Base-by-base conservation (phyloP, 2,797 vertebrate species). In the Alcedo quadribrachys region DNA sequence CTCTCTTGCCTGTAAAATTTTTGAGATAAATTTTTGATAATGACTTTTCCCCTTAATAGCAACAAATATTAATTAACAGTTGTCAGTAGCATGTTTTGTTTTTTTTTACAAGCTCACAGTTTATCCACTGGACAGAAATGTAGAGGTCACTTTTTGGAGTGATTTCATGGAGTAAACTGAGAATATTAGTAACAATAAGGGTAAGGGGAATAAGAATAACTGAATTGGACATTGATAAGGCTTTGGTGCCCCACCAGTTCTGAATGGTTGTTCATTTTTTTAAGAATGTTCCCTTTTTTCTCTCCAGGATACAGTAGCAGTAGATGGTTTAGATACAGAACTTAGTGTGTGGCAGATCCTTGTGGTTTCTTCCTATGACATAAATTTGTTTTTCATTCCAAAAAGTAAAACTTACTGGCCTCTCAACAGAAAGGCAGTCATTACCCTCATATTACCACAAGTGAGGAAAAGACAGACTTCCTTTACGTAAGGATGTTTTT, bases 271-370 rank as follows among this genome's bases (percentile, higher is more conserved):
- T 77, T 82, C 46, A 54, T 15, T 85, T 58, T 82, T 82, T 85
- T 58, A 89, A 57, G 21, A 89, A 85, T 1, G 1, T 80, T 90
- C 28, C 43, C 40, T 92, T 90, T 93, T 89, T 58, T 68, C 15
- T 78, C 32, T 87, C 40, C 60, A 78, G 58, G 58, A 66, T 87
- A 75, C 1, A 5, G 55, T 82, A 15, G 53, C 58, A 70, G 40
- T 66, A 80, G 32, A 77, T 90, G 68, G 66, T 87, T 89, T 33
- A 28, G 62, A 63, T 87, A 81, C 50, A 91, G 74, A 91, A 90
- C 32, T 35, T 50, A 70, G 70, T 10, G 8, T 53, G 63, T 82
- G 55, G 71, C 74, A 80, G 77, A 50, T 53, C 69, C 61, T 84
- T 85, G 81, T 42, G 45, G 73, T 92, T 93, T 90, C 45, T 43